A percentile compares a stretch with the other conserved stretches of the same genome.
Evolutionary conservation across 2,888 invertebrate species (phyloP).

Genomic region (Pteria penguin): DNA sequence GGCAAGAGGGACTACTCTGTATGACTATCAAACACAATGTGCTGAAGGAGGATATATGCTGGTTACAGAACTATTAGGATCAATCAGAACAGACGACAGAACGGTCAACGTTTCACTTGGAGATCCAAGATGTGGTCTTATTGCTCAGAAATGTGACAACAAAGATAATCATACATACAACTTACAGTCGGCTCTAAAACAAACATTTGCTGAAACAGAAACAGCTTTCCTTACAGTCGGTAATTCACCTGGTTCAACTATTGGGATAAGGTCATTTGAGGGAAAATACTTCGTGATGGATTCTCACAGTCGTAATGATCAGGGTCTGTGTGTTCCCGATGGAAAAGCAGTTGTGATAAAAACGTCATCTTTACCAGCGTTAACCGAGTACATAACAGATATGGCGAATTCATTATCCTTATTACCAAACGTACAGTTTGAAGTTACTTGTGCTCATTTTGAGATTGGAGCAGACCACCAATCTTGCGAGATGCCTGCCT

Average conservation of each 20-base stretch:
- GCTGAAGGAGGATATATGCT: neutral
- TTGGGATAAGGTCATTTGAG: neutral
- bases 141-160: neutral
- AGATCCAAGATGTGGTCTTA: neutral
- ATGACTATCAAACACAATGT: neutral
- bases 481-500: too few relatives aligned
- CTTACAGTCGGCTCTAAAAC: neutral
- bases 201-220: neutral
- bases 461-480: too few relatives aligned
- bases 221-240: neutral
- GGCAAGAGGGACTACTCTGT: neutral
- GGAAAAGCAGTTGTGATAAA: too few relatives aligned
- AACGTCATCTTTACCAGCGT: neutral
- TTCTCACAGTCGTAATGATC: constrained; percentile 2
- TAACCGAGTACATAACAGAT: neutral
- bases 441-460: too few relatives aligned
- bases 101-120: neutral
- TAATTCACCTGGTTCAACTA: neutral
- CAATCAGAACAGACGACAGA: neutral
- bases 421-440: too few relatives aligned
- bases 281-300: neutral
- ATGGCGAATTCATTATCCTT: neutral
- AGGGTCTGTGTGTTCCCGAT: too few relatives aligned
- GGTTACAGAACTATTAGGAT: neutral
- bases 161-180: neutral